Conservation (phyloP, 2,797 vertebrate species). For the Alauda arvensis region DNA sequence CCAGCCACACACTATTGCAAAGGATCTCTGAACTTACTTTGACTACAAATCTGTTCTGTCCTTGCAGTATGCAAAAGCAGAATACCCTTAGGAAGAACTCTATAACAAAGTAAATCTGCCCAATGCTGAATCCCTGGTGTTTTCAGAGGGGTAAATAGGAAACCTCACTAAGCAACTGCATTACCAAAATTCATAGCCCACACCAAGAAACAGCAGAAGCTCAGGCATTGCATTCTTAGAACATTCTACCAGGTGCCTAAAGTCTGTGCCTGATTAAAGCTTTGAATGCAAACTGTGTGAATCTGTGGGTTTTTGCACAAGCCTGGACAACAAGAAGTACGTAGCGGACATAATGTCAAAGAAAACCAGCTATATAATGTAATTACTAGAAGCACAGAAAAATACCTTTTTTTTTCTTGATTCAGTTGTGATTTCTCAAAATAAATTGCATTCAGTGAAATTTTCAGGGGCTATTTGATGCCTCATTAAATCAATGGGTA, state of each 20-base stretch:
- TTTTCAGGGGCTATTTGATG: background rate
- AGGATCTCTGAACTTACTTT: background rate
- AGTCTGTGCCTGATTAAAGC: background rate
- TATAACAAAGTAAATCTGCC: background rate
- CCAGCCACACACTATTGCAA: background rate
- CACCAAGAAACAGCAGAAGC: background rate
- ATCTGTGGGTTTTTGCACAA: background rate
- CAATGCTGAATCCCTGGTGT: background rate
- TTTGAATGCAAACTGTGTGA: background rate
- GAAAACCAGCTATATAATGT: fast-evolving
- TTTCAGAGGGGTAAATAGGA: background rate
- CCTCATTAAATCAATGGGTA: background rate
- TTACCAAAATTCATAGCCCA: background rate
- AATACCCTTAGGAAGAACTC: background rate
- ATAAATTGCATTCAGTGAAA: background rate
- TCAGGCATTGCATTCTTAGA: background rate
- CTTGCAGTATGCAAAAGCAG: background rate
- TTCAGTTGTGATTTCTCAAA: background rate
- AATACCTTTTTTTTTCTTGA: fast-evolving
- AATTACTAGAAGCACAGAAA: background rate
- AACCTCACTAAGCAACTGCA: fast-evolving
- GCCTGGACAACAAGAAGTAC: background rate
- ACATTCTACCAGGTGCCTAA: background rate
- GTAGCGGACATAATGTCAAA: background rate
- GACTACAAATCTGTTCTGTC: background rate